Conservation (phyloP, 2,888 invertebrate species). For the Pandemis cinnamomeana region DNA sequence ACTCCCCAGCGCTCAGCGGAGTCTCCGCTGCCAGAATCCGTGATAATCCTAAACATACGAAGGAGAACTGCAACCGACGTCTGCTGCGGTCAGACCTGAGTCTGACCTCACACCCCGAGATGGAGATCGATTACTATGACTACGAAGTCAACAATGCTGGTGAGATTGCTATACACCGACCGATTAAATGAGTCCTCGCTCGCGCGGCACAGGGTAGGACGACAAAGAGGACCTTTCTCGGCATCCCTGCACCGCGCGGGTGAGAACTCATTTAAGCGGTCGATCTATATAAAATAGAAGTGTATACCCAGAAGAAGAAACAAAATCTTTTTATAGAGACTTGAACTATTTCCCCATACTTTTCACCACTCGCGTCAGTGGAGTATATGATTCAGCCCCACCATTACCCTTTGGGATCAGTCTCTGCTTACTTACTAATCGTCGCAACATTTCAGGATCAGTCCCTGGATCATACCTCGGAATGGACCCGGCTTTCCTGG, state of each 20-base stretch:
- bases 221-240: too few relatives aligned
- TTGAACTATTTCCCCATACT: too few relatives aligned
- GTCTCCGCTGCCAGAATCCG: conserved; percentile 87
- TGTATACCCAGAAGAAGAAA: too few relatives aligned
- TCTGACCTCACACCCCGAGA: conserved; percentile 89
- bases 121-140: conserved; percentile 95
- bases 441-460: conserved; percentile 81
- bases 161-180: conserved; percentile 48
- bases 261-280: too few relatives aligned
- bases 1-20: conserved; percentile 88
- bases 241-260: too few relatives aligned
- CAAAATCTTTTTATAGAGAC: too few relatives aligned
- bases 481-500: conserved; percentile 94
- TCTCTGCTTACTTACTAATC: conserved; percentile 22
- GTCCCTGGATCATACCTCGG: conserved; percentile 94
- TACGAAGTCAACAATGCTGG: conserved; percentile 92
- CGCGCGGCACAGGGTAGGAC: too few relatives aligned
- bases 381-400: too few relatives aligned
- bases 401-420: too few relatives aligned
- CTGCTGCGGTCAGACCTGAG: conserved; percentile 90
- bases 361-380: too few relatives aligned
- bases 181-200: too few relatives aligned
- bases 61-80: conserved; percentile 91
- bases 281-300: too few relatives aligned
- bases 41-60: conserved; percentile 89